Base-by-base conservation (phyloP, 2,797 vertebrate species). In the Manis crassicaudata region DNA sequence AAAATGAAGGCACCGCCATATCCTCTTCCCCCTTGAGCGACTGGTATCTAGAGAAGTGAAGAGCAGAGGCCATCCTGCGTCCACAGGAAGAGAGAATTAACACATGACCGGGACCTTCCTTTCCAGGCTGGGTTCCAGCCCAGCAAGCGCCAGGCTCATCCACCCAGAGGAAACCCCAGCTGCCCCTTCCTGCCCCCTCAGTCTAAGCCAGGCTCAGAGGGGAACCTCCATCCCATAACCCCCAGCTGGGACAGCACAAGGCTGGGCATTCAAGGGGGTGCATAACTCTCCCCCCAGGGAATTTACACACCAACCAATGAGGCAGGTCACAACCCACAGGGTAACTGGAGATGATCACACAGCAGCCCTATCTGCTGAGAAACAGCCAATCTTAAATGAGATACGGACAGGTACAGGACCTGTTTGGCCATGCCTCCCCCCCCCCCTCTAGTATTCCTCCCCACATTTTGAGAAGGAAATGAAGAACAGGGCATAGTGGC, bases 121-220 rank as follows among this genome's bases (percentile, higher is more conserved):
- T 80, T 70, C 56, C 18, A 88, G 77, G 6, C 50, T 83, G 73
- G n/a, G 62, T 88, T 80, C n/a, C n/a, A 86, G 79, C 68, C 76
- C 27, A 58, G 32, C 32, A 43, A 89, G 73, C 68, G 63, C 67
- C 43, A 56, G 46, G 54, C 23, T 3, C n/a, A 72, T 46, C 65
- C 75, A 62, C 70, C n/a, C 80, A 89, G 40, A 90, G 73, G 58
- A 93, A 96, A 85, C 35, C 52, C 17, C 52, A 2, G 23, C 63
- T 88, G 75, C 43, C 37, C 21, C 67, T 93, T 81, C 52, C 46
- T 89, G 58, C n/a, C 70, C 21, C 43, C 17, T 46, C 23, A 56
- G 14, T 63, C 50, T 83, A 21, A 91, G 65, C 65, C 29, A 70
- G 37, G 21, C 20, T 63, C 58, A 1, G 4, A 7, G 54, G n/a